Base-by-base conservation (phyloP, 1,140 invertebrate species). In the Drosophila ambigua region DNA sequence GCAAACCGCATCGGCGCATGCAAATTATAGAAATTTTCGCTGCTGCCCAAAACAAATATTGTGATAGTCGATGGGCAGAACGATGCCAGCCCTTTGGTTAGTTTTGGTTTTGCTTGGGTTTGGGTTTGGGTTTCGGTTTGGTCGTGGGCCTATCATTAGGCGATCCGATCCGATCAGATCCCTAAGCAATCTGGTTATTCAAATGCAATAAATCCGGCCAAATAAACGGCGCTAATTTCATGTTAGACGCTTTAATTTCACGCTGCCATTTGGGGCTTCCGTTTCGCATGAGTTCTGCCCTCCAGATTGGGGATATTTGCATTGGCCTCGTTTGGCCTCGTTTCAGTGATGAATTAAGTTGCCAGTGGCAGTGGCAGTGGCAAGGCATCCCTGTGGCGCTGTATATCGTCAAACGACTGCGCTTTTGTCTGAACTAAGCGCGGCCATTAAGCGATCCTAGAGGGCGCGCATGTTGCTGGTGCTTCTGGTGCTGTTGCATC, bases 11-110 rank as follows among this genome's bases (percentile, higher is more conserved):
- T 45, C 51, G 58, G 72, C 57, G 50, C 69, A 87, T 88, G 77
- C 79, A 90, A 90, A 90, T 90, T 90, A 90, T 85, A 90, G 82
- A 90, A 90, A 90, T 90, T 81, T 79, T 66, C 61, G 31, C 23
- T 8, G 54, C 50, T 5, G 39, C 39, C 51, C 16, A 74, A 87
- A 87, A 64, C 83, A 88, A 87, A 88, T 87, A 87, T 87, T 88
- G 68, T 66, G 59, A 64, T 67, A 87, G 35, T 39, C 35, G 9
- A 28, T 39, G 35, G 9, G 35, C 35, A 35, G 1, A 24, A 16
- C 16, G 16, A 16, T 16, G 0, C 35, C 3, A 43, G 16, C 15
- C 16, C 45, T 43, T 41, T 16, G 2, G 8, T 28, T 43, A 3
- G 15, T 9, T 24, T 24, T 24, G 23, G 23, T 24, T 24, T 24